These are phyloP conservation scores for Alethe diademata DNA, from an alignment of 2,113 vertebrate genomes.

Conservation along the genomic window DNA sequence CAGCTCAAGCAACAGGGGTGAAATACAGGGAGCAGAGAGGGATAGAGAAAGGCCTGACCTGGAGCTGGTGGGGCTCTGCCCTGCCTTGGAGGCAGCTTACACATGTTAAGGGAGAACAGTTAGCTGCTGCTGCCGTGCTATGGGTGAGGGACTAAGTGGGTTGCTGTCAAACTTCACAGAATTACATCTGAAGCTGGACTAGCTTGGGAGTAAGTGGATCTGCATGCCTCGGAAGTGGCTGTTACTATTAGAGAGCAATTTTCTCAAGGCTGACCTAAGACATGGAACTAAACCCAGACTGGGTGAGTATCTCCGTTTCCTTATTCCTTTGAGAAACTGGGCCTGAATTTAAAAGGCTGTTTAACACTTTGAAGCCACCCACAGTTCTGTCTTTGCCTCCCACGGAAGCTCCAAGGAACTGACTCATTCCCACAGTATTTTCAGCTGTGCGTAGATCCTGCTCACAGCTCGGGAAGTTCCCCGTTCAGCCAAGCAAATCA, in stretches of 20 bases:
- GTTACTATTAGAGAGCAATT: background rate
- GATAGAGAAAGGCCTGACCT: background rate
- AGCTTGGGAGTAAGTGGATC: background rate
- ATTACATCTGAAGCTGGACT: background rate
- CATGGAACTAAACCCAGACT: background rate
- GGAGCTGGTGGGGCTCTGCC: background rate
- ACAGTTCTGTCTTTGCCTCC: slow-evolving; percentile 49
- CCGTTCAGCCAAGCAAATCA: background rate
- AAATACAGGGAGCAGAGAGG: background rate
- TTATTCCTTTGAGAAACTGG: slow-evolving; percentile 40
- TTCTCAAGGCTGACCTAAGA: slow-evolving; percentile 30
- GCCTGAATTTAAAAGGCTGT: slow-evolving; percentile 39
- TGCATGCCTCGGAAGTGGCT: background rate
- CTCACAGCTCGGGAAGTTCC: slow-evolving; percentile 7
- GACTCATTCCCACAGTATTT: slow-evolving; percentile 57
- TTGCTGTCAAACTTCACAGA: background rate
- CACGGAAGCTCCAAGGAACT: slow-evolving; percentile 62
- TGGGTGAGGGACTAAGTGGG: background rate
- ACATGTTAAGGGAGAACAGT: background rate
- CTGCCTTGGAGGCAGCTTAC: background rate
- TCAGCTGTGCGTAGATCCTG: slow-evolving; percentile 26
- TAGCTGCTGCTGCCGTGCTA: background rate
- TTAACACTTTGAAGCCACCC: slow-evolving; percentile 60
- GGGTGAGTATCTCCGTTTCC: slow-evolving; percentile 15
- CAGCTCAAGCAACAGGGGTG: background rate